Percentiles rank a stretch among this genome's conserved stretches.
phyloP scores from a whole-genome alignment of 2,797 vertebrate genomes.

The Gobio occitaniae region DNA sequence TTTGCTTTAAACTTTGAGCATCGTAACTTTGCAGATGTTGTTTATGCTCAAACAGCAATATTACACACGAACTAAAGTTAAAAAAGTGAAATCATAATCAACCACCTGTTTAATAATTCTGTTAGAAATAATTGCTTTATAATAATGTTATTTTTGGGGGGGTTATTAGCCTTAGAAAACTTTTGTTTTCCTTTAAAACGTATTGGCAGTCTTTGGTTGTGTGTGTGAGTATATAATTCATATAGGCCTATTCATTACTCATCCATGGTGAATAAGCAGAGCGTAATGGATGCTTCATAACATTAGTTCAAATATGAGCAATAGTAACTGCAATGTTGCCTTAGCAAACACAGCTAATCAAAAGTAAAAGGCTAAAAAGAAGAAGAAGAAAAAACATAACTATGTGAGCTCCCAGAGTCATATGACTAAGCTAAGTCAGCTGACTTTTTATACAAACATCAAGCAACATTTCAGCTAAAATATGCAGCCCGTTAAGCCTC shows the following conservation, averaged over 20 bases:
- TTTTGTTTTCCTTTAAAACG: neutral
- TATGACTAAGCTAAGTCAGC: conserved; percentile 34
- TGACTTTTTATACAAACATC: conserved; percentile 47
- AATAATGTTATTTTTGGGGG: too few species aligned
- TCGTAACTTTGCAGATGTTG: too few species aligned
- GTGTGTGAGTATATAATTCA: neutral
- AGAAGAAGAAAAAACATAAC: neutral
- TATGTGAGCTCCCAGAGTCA: neutral
- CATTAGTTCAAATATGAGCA: neutral
- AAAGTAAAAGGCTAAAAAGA: neutral
- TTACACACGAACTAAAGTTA: too few species aligned
- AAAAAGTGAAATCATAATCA: too few species aligned
- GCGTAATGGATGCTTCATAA: neutral
- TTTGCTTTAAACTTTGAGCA: too few species aligned
- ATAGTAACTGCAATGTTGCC: neutral
- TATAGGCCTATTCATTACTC: neutral
- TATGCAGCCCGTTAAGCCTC: conserved; percentile 24
- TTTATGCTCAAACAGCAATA: too few species aligned
- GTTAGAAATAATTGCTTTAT: neutral
- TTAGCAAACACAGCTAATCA: neutral
- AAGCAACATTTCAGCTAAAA: conserved; percentile 42
- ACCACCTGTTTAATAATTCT: neutral
- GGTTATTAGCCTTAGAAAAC: neutral
- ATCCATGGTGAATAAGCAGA: neutral
- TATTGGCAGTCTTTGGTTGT: neutral